A percentile compares a stretch with the other conserved stretches of the same genome.
These are phyloP conservation scores for Peromyscus eremicus DNA, from an alignment of 2,797 vertebrate genomes.

Conservation along the genomic window DNA sequence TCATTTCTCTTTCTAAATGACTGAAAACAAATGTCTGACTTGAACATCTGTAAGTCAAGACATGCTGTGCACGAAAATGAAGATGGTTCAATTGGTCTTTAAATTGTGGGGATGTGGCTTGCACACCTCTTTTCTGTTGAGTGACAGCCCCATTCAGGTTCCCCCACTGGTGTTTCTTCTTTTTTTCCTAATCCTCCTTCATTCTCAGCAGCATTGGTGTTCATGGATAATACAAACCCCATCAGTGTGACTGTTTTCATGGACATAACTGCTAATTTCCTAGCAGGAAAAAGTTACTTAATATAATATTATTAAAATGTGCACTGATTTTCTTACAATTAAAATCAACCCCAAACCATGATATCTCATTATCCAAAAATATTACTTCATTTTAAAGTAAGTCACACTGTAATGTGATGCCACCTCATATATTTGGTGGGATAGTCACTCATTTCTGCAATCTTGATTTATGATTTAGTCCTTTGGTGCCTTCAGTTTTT, in stretches of 20 bases:
- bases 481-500: constrained; percentile 65
- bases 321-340: constrained; percentile 43
- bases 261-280: constrained; percentile 68
- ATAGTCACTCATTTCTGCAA: constrained; percentile 33
- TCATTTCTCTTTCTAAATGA: constrained; percentile 24
- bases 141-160: background rate
- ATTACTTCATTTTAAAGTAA: constrained; percentile 12
- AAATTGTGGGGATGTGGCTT: background rate
- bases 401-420: background rate
- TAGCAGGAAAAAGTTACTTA: constrained; percentile 67
- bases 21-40: constrained; percentile 30
- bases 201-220: constrained; percentile 40
- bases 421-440: constrained; percentile 21
- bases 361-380: constrained; percentile 52
- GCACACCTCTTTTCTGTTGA: background rate
- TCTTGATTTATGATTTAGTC: constrained; percentile 68
- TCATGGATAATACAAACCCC: constrained; percentile 43
- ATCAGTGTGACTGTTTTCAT: constrained; percentile 51
- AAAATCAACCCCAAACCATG: background rate
- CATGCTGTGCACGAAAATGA: constrained; percentile 32
- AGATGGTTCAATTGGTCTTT: constrained; percentile 2
- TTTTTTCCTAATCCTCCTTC: background rate
- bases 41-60: constrained; percentile 37
- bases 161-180: background rate
- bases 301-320: constrained; percentile 53